Conservation (phyloP, 2,888 invertebrate species). For the Pandemis corylana region DNA sequence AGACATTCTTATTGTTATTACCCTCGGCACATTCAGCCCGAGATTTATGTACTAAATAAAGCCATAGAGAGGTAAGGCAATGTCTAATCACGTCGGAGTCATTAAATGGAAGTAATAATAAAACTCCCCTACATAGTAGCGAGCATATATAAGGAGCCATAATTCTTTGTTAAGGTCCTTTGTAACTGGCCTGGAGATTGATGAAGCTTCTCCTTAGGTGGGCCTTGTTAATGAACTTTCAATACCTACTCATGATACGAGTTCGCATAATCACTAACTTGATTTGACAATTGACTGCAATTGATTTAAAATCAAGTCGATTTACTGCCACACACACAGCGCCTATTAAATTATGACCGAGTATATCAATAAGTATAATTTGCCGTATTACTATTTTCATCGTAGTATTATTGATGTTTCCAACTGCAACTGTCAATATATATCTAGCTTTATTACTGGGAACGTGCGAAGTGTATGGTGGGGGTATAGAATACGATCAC, state of each 20-base stretch:
- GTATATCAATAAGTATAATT: too few species aligned
- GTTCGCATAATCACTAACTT: slow-evolving; percentile 60
- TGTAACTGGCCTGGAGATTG: slow-evolving; percentile 76
- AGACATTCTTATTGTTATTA: slow-evolving; percentile 41
- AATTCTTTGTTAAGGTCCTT: slow-evolving; percentile 79
- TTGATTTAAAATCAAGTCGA: slow-evolving; percentile 39
- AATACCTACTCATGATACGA: slow-evolving; percentile 54
- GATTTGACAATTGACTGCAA: too few species aligned
- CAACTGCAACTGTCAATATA: too few species aligned
- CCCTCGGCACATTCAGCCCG: slow-evolving; percentile 46
- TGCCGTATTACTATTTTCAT: too few species aligned
- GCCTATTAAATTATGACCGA: background rate
- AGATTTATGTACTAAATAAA: slow-evolving; percentile 79
- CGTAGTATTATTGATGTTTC: too few species aligned
- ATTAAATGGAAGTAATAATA: slow-evolving; percentile 80
- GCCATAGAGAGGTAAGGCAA: slow-evolving; percentile 68
- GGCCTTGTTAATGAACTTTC: slow-evolving; percentile 75
- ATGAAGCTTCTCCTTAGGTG: slow-evolving; percentile 80
- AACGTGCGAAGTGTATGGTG: too few species aligned
- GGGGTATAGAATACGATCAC: too few species aligned
- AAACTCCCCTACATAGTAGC: slow-evolving; percentile 80
- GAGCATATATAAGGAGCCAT: slow-evolving; percentile 73
- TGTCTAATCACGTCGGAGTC: slow-evolving; percentile 78
- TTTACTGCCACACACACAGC: background rate
- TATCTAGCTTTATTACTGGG: too few species aligned